Evolutionary conservation across 2,888 invertebrate genomes (phyloP), one percentile per base, ranked within the genome.

Genomic region (Gnatocerus cornutus): DNA sequence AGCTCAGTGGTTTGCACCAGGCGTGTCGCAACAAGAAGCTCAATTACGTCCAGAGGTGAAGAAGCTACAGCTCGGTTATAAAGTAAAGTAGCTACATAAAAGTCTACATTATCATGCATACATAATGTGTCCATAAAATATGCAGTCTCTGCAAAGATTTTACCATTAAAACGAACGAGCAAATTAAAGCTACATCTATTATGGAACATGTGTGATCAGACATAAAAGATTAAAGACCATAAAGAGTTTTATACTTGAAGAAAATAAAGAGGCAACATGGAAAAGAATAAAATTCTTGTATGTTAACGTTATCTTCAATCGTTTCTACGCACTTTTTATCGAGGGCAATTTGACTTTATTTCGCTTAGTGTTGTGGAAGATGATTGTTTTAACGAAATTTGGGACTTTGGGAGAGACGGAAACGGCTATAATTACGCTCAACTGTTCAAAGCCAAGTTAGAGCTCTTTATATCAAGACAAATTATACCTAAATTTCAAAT

Each of bases 31-130:
- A 59, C 62, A 41, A 62, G 52, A 52, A 52, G 14, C 62, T 39
- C 62, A 16, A 62, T 62, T 62, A 62, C 16, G 41, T 61, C 30
- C 48, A 48, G 37, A 52, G 39, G 16, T 41, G 29, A 46, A 41
- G 41, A 41, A 12, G 5, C 10, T 41, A 41, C 12, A 41, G 12
- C 33, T n/a, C 2, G 33, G 33, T n/a, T 33, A 7, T n/a, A 33
- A 9, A 33, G n/a, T 33, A 33, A 33, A 7, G 33, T 33, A 33
- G n/a, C n/a, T 4, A 7, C 6, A 1, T 33, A 7, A n/a, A 9
- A 33, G n/a, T 33, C 1, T 33, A 33, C 6, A 7, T 33, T n/a
- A 33, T 43, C 43, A 43, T 7, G 43, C 12, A 43, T n/a, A 33
- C 33, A 7, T 33, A n/a, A 33, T 33, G 7, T 33, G 3, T 1